Evolutionary conservation across 2,113 vertebrate genomes (phyloP).

Genomic region (Sinocyclocheilus maitianheensis): DNA sequence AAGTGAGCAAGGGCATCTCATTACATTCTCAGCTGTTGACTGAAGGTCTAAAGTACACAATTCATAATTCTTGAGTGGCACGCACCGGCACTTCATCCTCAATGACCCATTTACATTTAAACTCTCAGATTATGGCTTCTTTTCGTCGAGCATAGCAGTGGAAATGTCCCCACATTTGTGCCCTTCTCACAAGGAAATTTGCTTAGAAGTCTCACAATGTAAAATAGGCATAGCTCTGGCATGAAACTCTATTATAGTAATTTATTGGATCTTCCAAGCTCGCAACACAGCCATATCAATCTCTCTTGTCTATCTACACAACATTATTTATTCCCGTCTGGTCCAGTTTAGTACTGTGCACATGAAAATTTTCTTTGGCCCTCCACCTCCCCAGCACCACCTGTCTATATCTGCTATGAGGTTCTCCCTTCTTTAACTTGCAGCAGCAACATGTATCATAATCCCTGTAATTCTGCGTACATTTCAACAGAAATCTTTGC

Average conservation of each 20-base stretch:
- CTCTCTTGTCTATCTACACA: too few relatives aligned
- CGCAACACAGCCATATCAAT: too few relatives aligned
- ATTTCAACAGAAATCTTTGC: too few relatives aligned
- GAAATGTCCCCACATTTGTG: neutral
- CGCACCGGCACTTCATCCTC: constrained; percentile 33
- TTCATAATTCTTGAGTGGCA: constrained; percentile 47
- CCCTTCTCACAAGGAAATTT: constrained; percentile 55
- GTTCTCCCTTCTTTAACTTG: too few relatives aligned
- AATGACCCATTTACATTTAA: constrained; percentile 21
- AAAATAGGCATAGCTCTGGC: constrained; percentile 66
- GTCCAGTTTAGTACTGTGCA: too few relatives aligned
- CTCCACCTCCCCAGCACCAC: too few relatives aligned
- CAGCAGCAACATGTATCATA: too few relatives aligned
- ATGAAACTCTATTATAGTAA: constrained; percentile 21
- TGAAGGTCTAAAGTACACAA: constrained; percentile 58
- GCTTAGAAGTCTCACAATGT: neutral
- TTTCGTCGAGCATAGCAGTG: neutral
- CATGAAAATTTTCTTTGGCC: too few relatives aligned
- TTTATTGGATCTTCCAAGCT: too few relatives aligned
- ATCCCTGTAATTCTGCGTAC: too few relatives aligned
- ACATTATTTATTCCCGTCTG: too few relatives aligned
- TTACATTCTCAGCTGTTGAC: constrained; percentile 71
- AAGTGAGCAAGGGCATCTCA: constrained; percentile 51
- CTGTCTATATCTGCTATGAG: too few relatives aligned
- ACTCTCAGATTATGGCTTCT: constrained; percentile 33